Evolutionary conservation across 2,797 vertebrate species (phyloP).

Genomic region (Dendrocincla tyrannina): DNA sequence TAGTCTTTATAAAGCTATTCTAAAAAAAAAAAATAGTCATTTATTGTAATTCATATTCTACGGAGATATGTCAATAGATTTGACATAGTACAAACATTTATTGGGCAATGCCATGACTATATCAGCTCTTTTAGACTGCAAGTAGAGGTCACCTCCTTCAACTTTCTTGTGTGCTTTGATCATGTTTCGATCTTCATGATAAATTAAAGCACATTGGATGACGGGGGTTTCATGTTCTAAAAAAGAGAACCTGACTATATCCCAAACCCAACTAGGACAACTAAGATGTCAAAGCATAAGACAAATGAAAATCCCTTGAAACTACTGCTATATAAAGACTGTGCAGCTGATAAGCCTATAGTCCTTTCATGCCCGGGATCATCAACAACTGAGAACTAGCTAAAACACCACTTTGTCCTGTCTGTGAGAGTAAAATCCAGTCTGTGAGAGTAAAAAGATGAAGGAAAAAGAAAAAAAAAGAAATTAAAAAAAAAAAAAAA

Average conservation of each 20-base stretch:
- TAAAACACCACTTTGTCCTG: neutral
- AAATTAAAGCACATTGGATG: neutral
- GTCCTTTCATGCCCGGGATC: neutral
- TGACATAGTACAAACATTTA: neutral
- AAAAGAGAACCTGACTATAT: neutral
- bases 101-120: neutral
- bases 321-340: neutral
- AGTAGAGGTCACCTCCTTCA: neutral
- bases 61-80: neutral
- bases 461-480: neutral
- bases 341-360: neutral
- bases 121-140: neutral
- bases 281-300: neutral
- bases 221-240: neutral
- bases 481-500: neutral
- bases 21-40: neutral
- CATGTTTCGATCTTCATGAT: neutral
- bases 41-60: neutral
- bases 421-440: no score
- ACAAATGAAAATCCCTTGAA: neutral
- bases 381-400: neutral
- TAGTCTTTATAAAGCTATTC: neutral
- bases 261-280: neutral
- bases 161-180: neutral
- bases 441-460: neutral